phyloP scores from a whole-genome alignment of 2,888 invertebrate genomes.

The Subacronicta megacephala region DNA sequence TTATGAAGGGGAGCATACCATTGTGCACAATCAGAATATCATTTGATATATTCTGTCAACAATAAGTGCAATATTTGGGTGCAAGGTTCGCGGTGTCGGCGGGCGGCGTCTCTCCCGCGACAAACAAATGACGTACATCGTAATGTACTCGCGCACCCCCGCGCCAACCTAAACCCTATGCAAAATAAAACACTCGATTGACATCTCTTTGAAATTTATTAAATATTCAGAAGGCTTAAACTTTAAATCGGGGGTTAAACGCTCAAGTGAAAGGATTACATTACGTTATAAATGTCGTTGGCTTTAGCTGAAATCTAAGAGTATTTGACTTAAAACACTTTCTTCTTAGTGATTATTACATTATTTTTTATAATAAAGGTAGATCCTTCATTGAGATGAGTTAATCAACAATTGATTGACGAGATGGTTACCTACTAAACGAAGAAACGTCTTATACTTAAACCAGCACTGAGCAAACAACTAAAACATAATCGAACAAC shows the following conservation, averaged over 20 bases:
- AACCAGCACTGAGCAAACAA: no score
- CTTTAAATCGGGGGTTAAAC: conserved; percentile 85
- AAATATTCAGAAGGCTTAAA: conserved; percentile 87
- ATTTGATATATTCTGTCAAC: conserved; percentile 85
- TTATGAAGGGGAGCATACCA: conserved; percentile 45
- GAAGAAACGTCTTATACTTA: no score
- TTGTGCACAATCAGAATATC: conserved; percentile 74
- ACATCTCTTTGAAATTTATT: conserved; percentile 89
- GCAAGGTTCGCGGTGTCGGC: conserved; percentile 54
- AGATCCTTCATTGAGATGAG: no score
- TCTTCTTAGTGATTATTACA: not conserved
- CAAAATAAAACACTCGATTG: conserved; percentile 89
- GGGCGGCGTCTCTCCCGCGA: conserved; percentile 59
- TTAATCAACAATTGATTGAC: no score
- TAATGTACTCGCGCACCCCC: conserved; percentile 85
- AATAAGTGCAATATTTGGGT: conserved; percentile 77
- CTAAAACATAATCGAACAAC: no score
- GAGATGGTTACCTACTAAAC: no score
- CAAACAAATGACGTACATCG: conserved; percentile 88
- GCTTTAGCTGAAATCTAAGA: conserved; percentile 24
- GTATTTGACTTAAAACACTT: conserved; percentile 14
- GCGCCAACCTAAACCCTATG: conserved; percentile 83
- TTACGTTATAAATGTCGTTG: conserved; percentile 49
- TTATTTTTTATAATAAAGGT: no score
- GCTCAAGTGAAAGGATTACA: conserved; percentile 86